These are phyloP conservation scores for Leguminivora glycinivorella DNA, from an alignment of 1,140 invertebrate genomes.

Conservation along the genomic window DNA sequence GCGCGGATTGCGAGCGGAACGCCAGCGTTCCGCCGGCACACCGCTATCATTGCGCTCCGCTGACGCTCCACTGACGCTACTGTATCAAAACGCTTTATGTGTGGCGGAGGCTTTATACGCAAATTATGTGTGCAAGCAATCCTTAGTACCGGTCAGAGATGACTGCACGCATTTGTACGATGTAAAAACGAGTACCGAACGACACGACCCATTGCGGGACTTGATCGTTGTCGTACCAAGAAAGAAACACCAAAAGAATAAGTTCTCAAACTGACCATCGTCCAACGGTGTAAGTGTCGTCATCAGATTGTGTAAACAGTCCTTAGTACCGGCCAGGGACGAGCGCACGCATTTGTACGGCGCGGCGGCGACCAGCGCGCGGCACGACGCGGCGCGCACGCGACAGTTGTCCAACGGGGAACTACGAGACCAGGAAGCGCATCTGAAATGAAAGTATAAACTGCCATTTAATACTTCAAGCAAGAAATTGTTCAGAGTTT, in stretches of 20 bases:
- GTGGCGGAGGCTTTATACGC: no score
- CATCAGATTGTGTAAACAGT: slow-evolving; percentile 60
- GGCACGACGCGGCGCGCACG: slow-evolving; percentile 46
- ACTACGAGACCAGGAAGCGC: slow-evolving; percentile 40
- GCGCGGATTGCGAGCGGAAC: no score
- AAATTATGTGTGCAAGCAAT: slow-evolving; percentile 62
- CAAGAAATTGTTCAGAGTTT: no score
- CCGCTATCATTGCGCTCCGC: no score
- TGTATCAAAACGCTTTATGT: no score
- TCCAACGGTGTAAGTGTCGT: slow-evolving; percentile 45
- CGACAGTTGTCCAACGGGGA: slow-evolving; percentile 6
- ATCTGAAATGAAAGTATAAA: slow-evolving; percentile 42
- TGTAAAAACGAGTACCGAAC: slow-evolving; percentile 45
- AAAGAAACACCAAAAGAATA: neutral
- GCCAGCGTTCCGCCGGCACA: no score
- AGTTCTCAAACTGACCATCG: slow-evolving; percentile 40
- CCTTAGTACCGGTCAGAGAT: slow-evolving; percentile 53
- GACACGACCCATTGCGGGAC: slow-evolving; percentile 41
- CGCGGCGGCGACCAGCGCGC: slow-evolving; percentile 46
- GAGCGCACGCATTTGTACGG: slow-evolving; percentile 53
- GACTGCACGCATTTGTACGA: slow-evolving; percentile 52
- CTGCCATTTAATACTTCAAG: neutral
- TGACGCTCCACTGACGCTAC: no score
- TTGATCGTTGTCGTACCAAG: neutral
- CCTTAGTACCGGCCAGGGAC: slow-evolving; percentile 55